phyloP scores from a whole-genome alignment of 2,113 vertebrate genomes.

The Archilochus colubris region DNA sequence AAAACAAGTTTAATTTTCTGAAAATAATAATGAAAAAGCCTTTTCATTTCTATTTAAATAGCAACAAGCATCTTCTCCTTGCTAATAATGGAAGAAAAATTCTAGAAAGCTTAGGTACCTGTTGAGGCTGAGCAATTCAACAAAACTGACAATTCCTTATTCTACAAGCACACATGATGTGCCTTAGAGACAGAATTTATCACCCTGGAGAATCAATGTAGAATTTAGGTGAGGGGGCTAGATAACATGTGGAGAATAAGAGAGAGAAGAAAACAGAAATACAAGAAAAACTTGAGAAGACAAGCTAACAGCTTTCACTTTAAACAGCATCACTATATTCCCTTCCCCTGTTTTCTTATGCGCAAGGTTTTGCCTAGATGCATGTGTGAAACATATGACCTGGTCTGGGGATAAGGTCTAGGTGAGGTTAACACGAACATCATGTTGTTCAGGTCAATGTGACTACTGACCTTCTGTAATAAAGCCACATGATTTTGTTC shows the following conservation, averaged over 20 bases:
- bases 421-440: not conserved
- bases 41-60: not conserved
- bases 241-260: not conserved
- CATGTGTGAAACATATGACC: not conserved
- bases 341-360: not conserved
- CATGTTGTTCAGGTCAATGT: not conserved
- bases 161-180: not conserved
- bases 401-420: not conserved
- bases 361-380: not conserved
- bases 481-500: not conserved
- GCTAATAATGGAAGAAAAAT: not conserved
- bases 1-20: not conserved
- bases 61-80: not conserved
- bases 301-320: fast-evolving
- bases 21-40: not conserved
- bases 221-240: not conserved
- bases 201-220: not conserved
- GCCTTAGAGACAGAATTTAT: not conserved
- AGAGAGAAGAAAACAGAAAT: not conserved
- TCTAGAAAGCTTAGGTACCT: not conserved
- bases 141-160: not conserved
- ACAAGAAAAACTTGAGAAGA: not conserved
- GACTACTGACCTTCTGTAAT: not conserved
- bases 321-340: not conserved
- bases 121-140: not conserved